A percentile compares a stretch with the other conserved stretches of the same genome.
These are phyloP conservation scores for Lagocephalus sceleratus DNA, from an alignment of 2,797 vertebrate species.

Conservation along the genomic window DNA sequence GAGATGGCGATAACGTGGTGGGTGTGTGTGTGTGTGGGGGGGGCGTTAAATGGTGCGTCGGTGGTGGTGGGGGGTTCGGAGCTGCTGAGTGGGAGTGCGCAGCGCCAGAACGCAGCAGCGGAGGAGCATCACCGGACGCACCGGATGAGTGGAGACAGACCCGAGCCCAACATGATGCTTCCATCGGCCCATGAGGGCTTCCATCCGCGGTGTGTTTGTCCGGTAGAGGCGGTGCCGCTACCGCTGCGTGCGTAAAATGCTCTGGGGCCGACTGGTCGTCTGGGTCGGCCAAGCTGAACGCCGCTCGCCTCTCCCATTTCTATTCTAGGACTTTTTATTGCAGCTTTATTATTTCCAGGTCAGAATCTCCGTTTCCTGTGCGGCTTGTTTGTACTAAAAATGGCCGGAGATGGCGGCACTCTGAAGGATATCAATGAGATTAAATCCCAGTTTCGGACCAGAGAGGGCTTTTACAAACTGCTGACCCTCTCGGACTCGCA, in stretches of 20 bases:
- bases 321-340: conserved; percentile 43
- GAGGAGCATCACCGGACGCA: conserved; percentile 34
- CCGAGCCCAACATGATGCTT: conserved; percentile 44
- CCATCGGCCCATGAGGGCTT: conserved; percentile 36
- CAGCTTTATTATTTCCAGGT: conserved; percentile 74
- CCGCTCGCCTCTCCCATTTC: conserved; percentile 43
- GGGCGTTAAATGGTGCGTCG: conserved; percentile 9
- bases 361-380: conserved; percentile 74
- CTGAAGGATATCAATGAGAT: conserved; percentile 87
- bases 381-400: conserved; percentile 78
- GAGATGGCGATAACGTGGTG: too few relatives aligned
- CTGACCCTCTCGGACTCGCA: conserved; percentile 86
- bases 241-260: conserved; percentile 48
- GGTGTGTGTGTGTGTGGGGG: too few relatives aligned
- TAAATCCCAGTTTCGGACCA: conserved; percentile 91
- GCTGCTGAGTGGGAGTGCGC: conserved; percentile 32
- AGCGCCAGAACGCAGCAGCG: conserved; percentile 35
- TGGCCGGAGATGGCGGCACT: conserved; percentile 84
- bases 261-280: conserved; percentile 27
- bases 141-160: conserved; percentile 28
- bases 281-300: conserved; percentile 55
- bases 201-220: conserved; percentile 20
- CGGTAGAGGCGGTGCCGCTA: conserved; percentile 15
- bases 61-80: background rate
- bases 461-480: conserved; percentile 91